These are phyloP conservation scores for Petrocephalus sullivani DNA, from an alignment of 2,797 vertebrate species.

Conservation along the genomic window DNA sequence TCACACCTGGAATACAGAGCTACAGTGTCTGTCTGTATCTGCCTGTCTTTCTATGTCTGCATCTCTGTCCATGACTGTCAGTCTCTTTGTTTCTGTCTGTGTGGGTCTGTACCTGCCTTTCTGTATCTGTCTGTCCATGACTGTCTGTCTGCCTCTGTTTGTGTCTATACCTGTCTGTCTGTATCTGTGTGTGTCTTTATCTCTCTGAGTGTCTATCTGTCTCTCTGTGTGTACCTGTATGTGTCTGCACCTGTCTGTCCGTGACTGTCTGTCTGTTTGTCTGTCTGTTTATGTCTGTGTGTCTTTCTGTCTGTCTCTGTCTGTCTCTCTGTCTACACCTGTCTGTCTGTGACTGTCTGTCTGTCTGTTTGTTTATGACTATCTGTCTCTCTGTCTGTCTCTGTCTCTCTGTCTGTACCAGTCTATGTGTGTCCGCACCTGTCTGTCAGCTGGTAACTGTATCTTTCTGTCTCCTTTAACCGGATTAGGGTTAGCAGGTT, in stretches of 20 bases:
- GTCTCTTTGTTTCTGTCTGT: not conserved
- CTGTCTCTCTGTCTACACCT: not conserved
- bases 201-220: no score
- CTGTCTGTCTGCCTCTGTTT: no score
- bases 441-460: not conserved
- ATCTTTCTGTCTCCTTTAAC: not conserved
- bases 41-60: not conserved
- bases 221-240: no score
- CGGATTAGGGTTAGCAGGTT: not conserved
- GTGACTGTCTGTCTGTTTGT: constrained; percentile 12
- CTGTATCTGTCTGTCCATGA: not conserved
- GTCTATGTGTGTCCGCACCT: not conserved
- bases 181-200: not conserved
- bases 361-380: not conserved
- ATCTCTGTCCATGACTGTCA: not conserved
- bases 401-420: constrained; percentile 8
- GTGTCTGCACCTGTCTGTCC: no score
- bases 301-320: not conserved
- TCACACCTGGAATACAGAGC: constrained; percentile 54
- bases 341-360: not conserved
- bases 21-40: constrained; percentile 9
- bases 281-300: not conserved
- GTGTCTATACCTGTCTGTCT: not conserved
- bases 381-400: not conserved
- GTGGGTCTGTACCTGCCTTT: not conserved